These are phyloP conservation scores for Conus ventricosus DNA, from an alignment of 1,140 invertebrate species.

Conservation along the genomic window DNA sequence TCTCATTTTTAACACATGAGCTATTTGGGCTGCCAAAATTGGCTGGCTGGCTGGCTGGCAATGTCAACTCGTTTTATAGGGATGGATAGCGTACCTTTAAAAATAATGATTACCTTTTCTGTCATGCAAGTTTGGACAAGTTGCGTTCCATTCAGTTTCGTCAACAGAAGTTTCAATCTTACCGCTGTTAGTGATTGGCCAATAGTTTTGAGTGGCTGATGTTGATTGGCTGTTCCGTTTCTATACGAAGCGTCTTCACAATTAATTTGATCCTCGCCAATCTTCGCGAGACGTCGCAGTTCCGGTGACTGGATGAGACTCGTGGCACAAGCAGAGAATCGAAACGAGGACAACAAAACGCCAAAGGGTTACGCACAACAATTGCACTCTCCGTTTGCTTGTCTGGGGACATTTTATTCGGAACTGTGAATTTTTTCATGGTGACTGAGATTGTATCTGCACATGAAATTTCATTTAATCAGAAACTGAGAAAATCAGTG, in stretches of 20 bases:
- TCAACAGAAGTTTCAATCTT: slow-evolving; percentile 4
- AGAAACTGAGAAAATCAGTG: too few relatives aligned
- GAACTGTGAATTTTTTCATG: too few relatives aligned
- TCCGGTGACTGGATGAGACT: not conserved
- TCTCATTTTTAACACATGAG: too few relatives aligned
- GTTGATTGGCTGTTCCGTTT: slow-evolving; percentile 32
- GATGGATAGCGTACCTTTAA: not conserved
- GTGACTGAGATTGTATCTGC: too few relatives aligned
- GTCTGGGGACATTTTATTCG: too few relatives aligned
- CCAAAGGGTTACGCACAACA: too few relatives aligned
- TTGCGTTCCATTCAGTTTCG: not conserved
- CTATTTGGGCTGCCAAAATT: too few relatives aligned
- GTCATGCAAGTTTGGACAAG: slow-evolving; percentile 30
- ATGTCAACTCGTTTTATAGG: not conserved
- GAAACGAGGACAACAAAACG: not conserved
- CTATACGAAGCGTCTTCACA: slow-evolving; percentile 14
- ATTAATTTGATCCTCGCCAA: not conserved
- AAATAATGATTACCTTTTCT: slow-evolving; percentile 22
- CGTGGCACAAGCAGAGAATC: not conserved
- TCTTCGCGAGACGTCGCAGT: not conserved
- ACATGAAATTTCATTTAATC: too few relatives aligned
- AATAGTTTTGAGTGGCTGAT: not conserved
- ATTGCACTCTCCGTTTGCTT: too few relatives aligned
- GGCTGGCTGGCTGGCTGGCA: too few relatives aligned
- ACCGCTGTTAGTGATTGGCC: slow-evolving; percentile 31